Evolutionary conservation across 2,113 vertebrate species (phyloP).

Genomic region (Ochotona princeps): DNA sequence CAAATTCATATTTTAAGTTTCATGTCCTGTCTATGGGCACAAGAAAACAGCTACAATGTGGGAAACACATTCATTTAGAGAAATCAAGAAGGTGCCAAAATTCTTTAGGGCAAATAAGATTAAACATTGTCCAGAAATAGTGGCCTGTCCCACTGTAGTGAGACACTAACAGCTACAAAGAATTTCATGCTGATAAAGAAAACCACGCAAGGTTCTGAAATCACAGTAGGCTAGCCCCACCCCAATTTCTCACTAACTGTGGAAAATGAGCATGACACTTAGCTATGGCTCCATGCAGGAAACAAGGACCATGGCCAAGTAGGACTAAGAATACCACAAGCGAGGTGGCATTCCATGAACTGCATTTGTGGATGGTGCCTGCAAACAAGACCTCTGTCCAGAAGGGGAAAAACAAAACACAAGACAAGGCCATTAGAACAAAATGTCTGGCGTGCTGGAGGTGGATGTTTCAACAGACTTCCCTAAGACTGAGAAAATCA

Average conservation of each 20-base stretch:
- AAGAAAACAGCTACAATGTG: neutral
- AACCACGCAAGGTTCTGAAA: conserved; percentile 33
- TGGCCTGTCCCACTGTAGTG: neutral
- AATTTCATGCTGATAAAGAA: conserved; percentile 69
- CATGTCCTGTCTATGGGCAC: neutral
- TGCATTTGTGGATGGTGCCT: conserved; percentile 12
- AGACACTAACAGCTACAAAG: conserved; percentile 16
- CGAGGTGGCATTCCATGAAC: neutral
- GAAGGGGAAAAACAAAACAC: neutral
- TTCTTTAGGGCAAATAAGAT: conserved; percentile 7
- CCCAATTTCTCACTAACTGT: conserved; percentile 34
- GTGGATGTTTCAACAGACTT: neutral
- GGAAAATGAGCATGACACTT: conserved; percentile 37
- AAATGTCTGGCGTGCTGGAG: conserved; percentile 30
- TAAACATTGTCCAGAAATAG: conserved; percentile 44
- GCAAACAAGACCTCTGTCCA: conserved; percentile 30
- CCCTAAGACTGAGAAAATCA: neutral
- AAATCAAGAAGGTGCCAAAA: neutral
- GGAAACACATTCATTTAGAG: neutral
- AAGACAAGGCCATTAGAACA: conserved; percentile 53
- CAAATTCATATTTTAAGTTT: neutral
- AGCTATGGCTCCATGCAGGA: conserved; percentile 31
- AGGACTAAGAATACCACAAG: conserved; percentile 42
- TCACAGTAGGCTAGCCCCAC: neutral
- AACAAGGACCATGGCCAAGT: neutral